Conservation (phyloP, 2,888 invertebrate species). For the Muschampia plurimacula region DNA sequence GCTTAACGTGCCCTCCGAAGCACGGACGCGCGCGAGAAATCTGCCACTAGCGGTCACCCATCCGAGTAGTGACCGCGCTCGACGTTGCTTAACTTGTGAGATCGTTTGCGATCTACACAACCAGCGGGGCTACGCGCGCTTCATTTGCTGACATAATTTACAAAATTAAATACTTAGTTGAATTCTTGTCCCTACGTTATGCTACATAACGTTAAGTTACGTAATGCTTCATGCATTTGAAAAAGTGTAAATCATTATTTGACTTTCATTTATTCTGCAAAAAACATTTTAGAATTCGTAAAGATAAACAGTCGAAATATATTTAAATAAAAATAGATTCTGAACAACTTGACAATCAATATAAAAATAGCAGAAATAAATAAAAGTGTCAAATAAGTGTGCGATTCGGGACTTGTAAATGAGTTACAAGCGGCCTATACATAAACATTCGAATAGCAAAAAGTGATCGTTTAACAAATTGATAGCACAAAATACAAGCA, state of each 20-base stretch:
- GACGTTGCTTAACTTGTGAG: too few relatives aligned
- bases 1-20: too few relatives aligned
- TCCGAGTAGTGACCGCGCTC: too few relatives aligned
- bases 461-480: conserved; percentile 1
- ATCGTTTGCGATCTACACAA: too few relatives aligned
- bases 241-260: background rate
- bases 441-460: conserved; percentile 13
- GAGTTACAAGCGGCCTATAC: background rate
- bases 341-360: conserved; percentile 1
- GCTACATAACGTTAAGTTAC: background rate
- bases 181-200: too few relatives aligned
- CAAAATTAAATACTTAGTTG: too few relatives aligned
- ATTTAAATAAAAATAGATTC: background rate
- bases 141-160: too few relatives aligned
- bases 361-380: conserved; percentile 10
- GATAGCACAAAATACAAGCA: background rate
- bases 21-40: too few relatives aligned
- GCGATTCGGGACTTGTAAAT: conserved; percentile 3
- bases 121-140: too few relatives aligned
- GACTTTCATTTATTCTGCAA: conserved; percentile 6
- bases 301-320: background rate
- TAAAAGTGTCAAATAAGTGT: background rate
- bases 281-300: background rate
- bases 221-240: background rate
- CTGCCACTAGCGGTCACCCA: too few relatives aligned